Base-by-base conservation (phyloP, 92 coral and sea anemone species). In the Actinostola sp. region DNA sequence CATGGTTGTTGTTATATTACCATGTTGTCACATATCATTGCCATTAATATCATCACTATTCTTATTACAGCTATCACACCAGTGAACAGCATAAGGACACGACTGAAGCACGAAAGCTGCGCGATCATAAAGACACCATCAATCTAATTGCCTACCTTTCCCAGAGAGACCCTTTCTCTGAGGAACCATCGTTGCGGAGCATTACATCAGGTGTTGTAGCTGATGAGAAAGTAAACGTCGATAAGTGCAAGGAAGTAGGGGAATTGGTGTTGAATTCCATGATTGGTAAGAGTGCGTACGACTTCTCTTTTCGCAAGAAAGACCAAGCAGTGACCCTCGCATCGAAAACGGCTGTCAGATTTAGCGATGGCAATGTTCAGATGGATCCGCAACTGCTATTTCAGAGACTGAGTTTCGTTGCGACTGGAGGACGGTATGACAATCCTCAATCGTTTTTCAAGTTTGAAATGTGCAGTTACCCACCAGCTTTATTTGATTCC, bases 321-420 rank as follows among this genome's bases (percentile, higher is more conserved):
- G 36, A 70, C 41, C 84, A 84, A 57, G 85, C 55, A 34, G 57
- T 32, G 17, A 84, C 78, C 27, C 81, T 84, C 39, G 89, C 89
- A 31, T 78, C 85, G 15, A 67, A 67, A 38, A 67, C 41, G 9
- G 82, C 82, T 2, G 82, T 84, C 17, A 45, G 41, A 56, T 41
- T 78, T 32, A 45, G 72, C n/a, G 85, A 84, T 33, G 89, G 81
- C 29, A 66, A 44, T 8, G 58, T 82, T 32, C 85, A 82, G 32
- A 42, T 81, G n/a, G 87, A 86, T 42, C 87, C 87, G 0, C 84
- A 72, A 63, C 44, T 84, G 21, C 63, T 85, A 2, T 85, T 79
- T 35, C 90, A 80, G 58, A 85, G 86, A 33, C 76, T 85, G 24
- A 77, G 64, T 32, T 34, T 85, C 21, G 41, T 69, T 53, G 89